Evolutionary conservation across 2,888 invertebrate species (phyloP).

Genomic region (Globia sparganii): DNA sequence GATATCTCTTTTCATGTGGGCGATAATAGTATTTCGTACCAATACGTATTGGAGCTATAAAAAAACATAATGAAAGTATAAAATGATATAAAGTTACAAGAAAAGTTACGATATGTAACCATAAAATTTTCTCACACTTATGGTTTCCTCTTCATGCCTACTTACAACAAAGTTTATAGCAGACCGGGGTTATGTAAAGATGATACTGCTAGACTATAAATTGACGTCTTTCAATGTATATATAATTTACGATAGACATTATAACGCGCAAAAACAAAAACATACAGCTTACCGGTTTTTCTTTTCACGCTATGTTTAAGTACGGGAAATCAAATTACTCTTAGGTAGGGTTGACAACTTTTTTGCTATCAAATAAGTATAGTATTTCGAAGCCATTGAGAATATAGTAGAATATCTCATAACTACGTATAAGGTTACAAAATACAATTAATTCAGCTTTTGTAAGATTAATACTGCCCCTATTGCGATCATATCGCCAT

Average conservation of each 20-base stretch:
- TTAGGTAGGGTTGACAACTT: background rate
- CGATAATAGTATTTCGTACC: conserved; percentile 13
- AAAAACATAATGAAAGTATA: conserved; percentile 48
- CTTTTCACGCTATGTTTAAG: background rate
- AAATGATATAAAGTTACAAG: conserved; percentile 30
- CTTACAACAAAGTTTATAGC: conserved; percentile 2
- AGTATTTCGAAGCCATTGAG: background rate
- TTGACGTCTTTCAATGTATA: background rate
- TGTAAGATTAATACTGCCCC: background rate
- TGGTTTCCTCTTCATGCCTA: background rate
- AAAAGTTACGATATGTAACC: conserved; percentile 18
- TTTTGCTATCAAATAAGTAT: background rate
- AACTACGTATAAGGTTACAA: background rate
- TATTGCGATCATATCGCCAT: background rate
- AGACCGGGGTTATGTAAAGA: background rate
- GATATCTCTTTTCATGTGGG: conserved; percentile 13
- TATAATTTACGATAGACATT: background rate
- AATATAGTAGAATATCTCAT: background rate
- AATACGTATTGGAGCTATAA: conserved; percentile 37
- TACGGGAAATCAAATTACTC: background rate
- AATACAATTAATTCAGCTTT: background rate
- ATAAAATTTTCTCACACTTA: conserved; percentile 33
- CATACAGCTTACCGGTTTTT: background rate
- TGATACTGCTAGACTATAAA: background rate
- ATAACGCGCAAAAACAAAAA: background rate